Evolutionary conservation across 1,140 invertebrate genomes (phyloP).

Genomic region (Varroa destructor): DNA sequence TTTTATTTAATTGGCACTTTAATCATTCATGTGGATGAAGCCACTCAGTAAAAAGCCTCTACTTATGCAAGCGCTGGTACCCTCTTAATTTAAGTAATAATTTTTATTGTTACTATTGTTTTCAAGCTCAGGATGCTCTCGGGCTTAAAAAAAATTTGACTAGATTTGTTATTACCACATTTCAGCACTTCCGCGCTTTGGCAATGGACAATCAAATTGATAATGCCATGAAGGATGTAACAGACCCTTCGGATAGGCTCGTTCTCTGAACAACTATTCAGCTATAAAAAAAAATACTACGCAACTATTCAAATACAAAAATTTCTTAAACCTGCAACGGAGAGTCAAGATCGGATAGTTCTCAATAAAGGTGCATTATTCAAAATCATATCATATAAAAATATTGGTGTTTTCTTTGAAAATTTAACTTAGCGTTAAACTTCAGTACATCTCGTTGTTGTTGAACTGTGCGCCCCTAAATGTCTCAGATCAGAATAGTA

Average conservation of each 20-base stretch:
- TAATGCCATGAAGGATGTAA: conserved; percentile 15
- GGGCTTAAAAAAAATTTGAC: background rate
- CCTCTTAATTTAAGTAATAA: too few species aligned
- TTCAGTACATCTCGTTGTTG: too few species aligned
- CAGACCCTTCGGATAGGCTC: conserved; percentile 11
- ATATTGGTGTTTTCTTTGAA: too few species aligned
- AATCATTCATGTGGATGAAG: background rate
- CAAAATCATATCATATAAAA: background rate
- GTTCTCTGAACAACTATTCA: background rate
- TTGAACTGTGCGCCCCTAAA: too few species aligned
- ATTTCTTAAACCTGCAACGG: background rate
- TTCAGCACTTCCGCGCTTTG: conserved; percentile 32
- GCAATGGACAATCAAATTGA: conserved; percentile 32
- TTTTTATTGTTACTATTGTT: too few species aligned
- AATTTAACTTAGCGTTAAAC: too few species aligned
- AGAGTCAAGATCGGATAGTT: background rate
- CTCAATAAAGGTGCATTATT: background rate
- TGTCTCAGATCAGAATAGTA: too few species aligned
- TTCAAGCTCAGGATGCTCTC: too few species aligned
- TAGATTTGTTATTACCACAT: background rate
- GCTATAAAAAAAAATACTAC: background rate
- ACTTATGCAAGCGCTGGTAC: too few species aligned
- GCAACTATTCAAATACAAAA: background rate
- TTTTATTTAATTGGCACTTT: background rate
- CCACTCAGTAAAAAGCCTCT: background rate